These are phyloP conservation scores for Clarias pachynema DNA, from an alignment of 2,797 vertebrate species.

Conservation along the genomic window DNA sequence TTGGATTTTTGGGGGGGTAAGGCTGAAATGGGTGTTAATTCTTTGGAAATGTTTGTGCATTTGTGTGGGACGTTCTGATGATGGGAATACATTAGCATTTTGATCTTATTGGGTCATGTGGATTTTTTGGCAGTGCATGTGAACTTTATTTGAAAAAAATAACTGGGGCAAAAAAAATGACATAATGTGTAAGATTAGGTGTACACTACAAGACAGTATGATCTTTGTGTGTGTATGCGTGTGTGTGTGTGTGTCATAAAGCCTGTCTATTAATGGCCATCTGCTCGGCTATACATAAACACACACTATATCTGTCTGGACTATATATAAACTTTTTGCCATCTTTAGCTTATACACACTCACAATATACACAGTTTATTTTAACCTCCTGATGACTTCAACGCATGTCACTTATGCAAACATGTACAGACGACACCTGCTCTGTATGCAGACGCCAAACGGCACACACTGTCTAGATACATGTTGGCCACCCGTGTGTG, in stretches of 20 bases:
- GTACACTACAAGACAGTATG: neutral
- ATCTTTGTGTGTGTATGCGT: constrained; percentile 15
- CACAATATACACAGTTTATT: constrained; percentile 60
- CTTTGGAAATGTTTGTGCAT: constrained; percentile 49
- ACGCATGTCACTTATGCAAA: constrained; percentile 61
- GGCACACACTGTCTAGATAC: constrained; percentile 17
- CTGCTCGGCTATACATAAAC: constrained; percentile 58
- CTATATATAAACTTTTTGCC: constrained; percentile 59
- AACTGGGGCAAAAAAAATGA: neutral
- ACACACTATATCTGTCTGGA: constrained; percentile 17
- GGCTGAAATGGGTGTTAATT: constrained; percentile 58
- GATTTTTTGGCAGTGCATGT: neutral
- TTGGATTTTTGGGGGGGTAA: constrained; percentile 25
- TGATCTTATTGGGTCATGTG: neutral
- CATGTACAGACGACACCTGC: constrained; percentile 59
- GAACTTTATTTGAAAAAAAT: neutral
- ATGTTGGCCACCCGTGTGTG: constrained; percentile 29
- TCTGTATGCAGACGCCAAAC: constrained; percentile 30
- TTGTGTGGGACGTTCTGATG: neutral
- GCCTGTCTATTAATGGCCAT: constrained; percentile 49
- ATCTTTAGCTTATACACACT: constrained; percentile 49
- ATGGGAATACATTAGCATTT: neutral
- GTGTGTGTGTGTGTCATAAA: constrained; percentile 56
- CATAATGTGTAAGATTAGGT: neutral
- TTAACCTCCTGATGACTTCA: constrained; percentile 62